Evolutionary conservation across 2,797 vertebrate genomes (phyloP).

Genomic region (Adelosebastes latens): DNA sequence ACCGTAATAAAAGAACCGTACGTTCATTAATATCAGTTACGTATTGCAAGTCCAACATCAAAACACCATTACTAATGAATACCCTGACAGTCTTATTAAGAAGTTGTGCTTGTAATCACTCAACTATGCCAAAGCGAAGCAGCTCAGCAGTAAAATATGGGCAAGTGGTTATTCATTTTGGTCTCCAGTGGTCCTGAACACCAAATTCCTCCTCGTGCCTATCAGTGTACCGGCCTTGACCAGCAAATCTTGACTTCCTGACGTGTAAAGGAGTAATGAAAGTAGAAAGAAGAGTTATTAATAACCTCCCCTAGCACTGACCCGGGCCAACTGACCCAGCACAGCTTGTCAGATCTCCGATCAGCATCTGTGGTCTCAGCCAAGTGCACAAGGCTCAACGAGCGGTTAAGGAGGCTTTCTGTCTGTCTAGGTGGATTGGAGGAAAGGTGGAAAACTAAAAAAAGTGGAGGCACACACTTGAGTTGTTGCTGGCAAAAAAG

Average conservation of each 20-base stretch:
- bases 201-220: slow-evolving; percentile 53
- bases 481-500: not conserved
- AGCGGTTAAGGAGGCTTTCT: slow-evolving; percentile 10
- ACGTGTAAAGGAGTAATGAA: slow-evolving; percentile 73
- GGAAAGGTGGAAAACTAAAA: not conserved
- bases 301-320: slow-evolving; percentile 69
- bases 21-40: not conserved
- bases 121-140: slow-evolving; percentile 14
- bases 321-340: slow-evolving; percentile 66
- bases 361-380: slow-evolving; percentile 58
- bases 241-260: slow-evolving; percentile 72
- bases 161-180: slow-evolving; percentile 41
- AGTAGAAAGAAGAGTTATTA: slow-evolving; percentile 70
- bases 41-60: not conserved
- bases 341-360: slow-evolving; percentile 69
- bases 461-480: not conserved
- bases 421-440: not conserved
- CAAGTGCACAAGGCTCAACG: slow-evolving; percentile 34
- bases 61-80: not conserved
- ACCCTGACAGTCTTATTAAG: not conserved
- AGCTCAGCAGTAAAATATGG: slow-evolving; percentile 32
- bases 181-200: slow-evolving; percentile 56
- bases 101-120: slow-evolving; percentile 11
- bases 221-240: slow-evolving; percentile 72
- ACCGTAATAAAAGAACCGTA: not conserved